These are phyloP conservation scores for Lagorchestes hirsutus DNA, from an alignment of 2,797 vertebrate species.

Conservation along the genomic window DNA sequence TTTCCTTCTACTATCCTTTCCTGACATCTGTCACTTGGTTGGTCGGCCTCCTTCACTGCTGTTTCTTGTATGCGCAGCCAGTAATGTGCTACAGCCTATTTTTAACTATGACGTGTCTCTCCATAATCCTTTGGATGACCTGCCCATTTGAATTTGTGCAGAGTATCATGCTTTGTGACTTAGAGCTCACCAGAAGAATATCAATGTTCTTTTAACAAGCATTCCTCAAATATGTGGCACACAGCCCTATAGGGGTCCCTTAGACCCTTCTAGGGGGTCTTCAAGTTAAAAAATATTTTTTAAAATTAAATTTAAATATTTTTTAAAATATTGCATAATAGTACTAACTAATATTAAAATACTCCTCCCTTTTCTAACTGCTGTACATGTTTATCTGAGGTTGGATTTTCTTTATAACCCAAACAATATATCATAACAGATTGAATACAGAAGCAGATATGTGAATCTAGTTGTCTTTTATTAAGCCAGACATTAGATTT, in stretches of 20 bases:
- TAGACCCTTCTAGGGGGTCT: neutral
- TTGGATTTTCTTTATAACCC: neutral
- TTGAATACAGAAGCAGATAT: neutral
- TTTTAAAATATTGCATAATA: neutral
- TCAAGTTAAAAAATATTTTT: neutral
- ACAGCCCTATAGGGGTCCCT: neutral
- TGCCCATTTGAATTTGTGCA: neutral
- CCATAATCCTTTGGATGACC: neutral
- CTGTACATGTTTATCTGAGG: neutral
- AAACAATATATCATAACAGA: neutral
- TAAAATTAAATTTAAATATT: no score
- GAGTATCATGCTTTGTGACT: neutral
- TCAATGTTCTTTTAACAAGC: neutral
- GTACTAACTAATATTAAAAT: neutral
- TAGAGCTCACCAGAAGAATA: neutral
- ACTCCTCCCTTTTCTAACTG: neutral
- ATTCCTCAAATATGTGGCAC: neutral
- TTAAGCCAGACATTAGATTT: neutral
- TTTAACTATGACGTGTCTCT: neutral
- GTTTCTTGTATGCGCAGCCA: neutral
- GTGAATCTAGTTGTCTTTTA: neutral
- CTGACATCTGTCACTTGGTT: neutral
- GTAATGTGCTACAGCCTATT: neutral
- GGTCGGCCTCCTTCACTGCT: neutral
- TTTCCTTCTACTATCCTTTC: neutral